A percentile compares a stretch with the other conserved stretches of the same genome.
These are phyloP conservation scores for Mycetomoellerius zeteki DNA, from an alignment of 1,140 invertebrate species.

Conservation along the genomic window DNA sequence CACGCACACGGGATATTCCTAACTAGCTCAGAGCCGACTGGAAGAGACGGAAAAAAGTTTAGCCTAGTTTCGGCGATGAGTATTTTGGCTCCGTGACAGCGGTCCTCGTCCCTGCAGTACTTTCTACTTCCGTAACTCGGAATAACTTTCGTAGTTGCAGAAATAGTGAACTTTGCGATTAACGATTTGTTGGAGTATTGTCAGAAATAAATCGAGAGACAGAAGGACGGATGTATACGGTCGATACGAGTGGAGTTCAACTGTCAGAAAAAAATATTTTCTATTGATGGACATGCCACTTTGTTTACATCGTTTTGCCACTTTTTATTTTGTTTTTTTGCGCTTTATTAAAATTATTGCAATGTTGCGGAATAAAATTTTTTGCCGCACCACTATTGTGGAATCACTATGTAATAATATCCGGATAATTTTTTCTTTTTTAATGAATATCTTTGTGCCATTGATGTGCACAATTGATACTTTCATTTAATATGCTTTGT, in stretches of 20 bases:
- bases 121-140: slow-evolving; percentile 53
- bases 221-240: background rate
- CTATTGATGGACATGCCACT: background rate
- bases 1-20: slow-evolving; percentile 47
- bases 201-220: slow-evolving; percentile 2
- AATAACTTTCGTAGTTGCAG: slow-evolving; percentile 54
- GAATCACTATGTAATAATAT: slow-evolving; percentile 13
- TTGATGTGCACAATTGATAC: background rate
- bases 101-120: slow-evolving; percentile 27
- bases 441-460: background rate
- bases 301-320: background rate
- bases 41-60: slow-evolving; percentile 57
- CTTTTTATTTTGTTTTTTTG: background rate
- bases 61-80: slow-evolving; percentile 56
- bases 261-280: background rate
- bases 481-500: background rate
- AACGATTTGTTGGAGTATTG: slow-evolving; percentile 27
- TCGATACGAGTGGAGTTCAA: background rate
- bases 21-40: slow-evolving; percentile 33
- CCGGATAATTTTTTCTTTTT: slow-evolving; percentile 20
- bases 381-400: background rate
- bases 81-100: slow-evolving; percentile 59
- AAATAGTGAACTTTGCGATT: slow-evolving; percentile 48
- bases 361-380: slow-evolving; percentile 7
- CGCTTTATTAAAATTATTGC: slow-evolving; percentile 5